Percentiles rank a stretch among this genome's conserved stretches.
Conservation (phyloP, 2,888 invertebrate genomes). For the Aleiodes alternator region DNA sequence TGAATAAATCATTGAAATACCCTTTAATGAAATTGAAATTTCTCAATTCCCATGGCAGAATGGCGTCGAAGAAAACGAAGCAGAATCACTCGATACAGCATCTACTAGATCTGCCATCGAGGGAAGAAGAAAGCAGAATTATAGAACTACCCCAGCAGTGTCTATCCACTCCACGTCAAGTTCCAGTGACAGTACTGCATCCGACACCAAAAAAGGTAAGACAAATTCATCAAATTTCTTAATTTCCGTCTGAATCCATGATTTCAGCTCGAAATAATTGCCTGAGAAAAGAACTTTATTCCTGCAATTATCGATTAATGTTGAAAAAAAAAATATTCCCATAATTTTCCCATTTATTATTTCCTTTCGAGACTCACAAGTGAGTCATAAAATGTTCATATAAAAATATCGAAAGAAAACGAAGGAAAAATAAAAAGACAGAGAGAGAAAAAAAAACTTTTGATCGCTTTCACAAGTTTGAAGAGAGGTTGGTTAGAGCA, state of each 20-base stretch:
- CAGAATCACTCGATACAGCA: conserved; percentile 78
- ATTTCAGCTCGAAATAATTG: too few relatives aligned
- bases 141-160: conserved; percentile 59
- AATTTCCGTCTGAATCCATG: not conserved
- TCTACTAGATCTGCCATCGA: conserved; percentile 76
- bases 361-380: conserved; percentile 14
- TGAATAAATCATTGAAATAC: not conserved
- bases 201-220: conserved; percentile 76
- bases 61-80: conserved; percentile 76
- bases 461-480: conserved; percentile 34
- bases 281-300: too few relatives aligned
- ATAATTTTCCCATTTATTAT: conserved; percentile 15
- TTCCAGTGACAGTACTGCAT: conserved; percentile 70
- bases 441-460: conserved; percentile 24
- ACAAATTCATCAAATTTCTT: conserved; percentile 18
- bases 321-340: not conserved
- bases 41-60: conserved; percentile 61
- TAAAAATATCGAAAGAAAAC: conserved; percentile 52
- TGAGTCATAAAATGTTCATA: conserved; percentile 26
- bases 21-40: not conserved
- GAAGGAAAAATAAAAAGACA: conserved; percentile 29
- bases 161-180: conserved; percentile 68
- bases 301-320: not conserved
- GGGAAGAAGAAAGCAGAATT: conserved; percentile 70
- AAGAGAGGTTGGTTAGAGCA: conserved; percentile 37